Evolutionary conservation across 2,797 vertebrate genomes (phyloP).

Genomic region (Coluber constrictor): DNA sequence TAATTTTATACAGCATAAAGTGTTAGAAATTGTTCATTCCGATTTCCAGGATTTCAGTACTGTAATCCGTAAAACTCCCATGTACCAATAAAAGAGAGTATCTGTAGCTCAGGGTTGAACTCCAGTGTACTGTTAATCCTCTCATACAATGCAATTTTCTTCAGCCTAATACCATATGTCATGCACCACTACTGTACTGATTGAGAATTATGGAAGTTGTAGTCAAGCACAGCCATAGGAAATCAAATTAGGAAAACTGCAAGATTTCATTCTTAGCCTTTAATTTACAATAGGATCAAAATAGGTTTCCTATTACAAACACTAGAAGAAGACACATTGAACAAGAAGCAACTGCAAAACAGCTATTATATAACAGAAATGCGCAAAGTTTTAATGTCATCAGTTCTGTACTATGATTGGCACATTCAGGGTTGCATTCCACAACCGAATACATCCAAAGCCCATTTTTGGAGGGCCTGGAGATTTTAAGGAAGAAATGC

Average conservation of each 20-base stretch:
- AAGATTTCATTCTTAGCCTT: neutral
- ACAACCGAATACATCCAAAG: neutral
- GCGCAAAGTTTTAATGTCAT: neutral
- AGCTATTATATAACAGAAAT: neutral
- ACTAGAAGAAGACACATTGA: neutral
- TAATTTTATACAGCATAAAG: neutral
- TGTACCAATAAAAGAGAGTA: neutral
- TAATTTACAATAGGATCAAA: neutral
- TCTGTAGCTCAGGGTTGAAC: neutral
- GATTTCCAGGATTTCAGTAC: neutral
- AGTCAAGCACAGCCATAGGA: neutral
- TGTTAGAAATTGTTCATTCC: neutral
- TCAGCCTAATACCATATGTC: neutral
- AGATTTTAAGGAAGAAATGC: neutral
- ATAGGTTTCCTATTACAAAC: neutral
- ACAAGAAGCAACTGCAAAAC: neutral
- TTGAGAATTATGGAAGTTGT: neutral
- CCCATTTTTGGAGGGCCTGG: neutral
- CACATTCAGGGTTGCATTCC: neutral
- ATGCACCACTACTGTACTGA: neutral
- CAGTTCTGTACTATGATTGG: neutral
- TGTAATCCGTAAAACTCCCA: neutral
- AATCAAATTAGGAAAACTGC: neutral
- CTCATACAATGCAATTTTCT: neutral
- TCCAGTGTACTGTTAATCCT: neutral